Evolutionary conservation across 2,113 vertebrate species (phyloP), one percentile per base, ranked within the genome.

Genomic region (Tauraco erythrolophus): DNA sequence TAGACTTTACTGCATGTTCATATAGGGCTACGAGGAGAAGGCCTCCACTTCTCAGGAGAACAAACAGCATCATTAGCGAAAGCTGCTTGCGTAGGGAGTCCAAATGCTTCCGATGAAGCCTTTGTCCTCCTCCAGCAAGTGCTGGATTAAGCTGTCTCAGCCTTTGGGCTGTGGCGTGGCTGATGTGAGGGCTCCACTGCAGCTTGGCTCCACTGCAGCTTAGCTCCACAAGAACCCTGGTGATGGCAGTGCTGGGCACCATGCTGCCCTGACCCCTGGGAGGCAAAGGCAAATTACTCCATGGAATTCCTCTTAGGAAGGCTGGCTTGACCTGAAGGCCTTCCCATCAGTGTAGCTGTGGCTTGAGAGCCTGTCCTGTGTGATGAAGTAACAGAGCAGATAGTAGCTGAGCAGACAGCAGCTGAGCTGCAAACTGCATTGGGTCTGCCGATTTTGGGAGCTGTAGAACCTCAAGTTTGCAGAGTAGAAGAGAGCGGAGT

Each of bases 321-420:
- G 11, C 50, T 96, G 39, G 4, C 18, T 72, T 39, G 19, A 37
- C 8, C 30, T 72, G 39, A 18, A 33, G 19, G 50, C 23, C 53
- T 77, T 56, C 30, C 31, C 16, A 14, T 18, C 10, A 8, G 12
- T 10, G 19, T 30, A 88, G 54, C 17, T 1, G 0, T 7, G 15
- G 51, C 9, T 76, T 0, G 1, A 2, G 1, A 66, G 11, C 35
- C 18, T 33, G 65, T 46, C 11, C 28, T 21, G 28, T 10, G 2
- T 18, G 39, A 24, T 2, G 1, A 81, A 70, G 24, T 4, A 62
- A 24, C 46, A 70, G 72, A 41, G 56, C 28, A 81, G 46, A 14
- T 6, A 50, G 31, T 21, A 28, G 8, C n/a, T 88, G 33, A 78
- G 27, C 12, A 81, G 46, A 14, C 7, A 50, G 31, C 16, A 25